Percentiles rank a stretch among this genome's conserved stretches.
phyloP scores from a whole-genome alignment of 2,797 vertebrate species.

The Gobio occitaniae region DNA sequence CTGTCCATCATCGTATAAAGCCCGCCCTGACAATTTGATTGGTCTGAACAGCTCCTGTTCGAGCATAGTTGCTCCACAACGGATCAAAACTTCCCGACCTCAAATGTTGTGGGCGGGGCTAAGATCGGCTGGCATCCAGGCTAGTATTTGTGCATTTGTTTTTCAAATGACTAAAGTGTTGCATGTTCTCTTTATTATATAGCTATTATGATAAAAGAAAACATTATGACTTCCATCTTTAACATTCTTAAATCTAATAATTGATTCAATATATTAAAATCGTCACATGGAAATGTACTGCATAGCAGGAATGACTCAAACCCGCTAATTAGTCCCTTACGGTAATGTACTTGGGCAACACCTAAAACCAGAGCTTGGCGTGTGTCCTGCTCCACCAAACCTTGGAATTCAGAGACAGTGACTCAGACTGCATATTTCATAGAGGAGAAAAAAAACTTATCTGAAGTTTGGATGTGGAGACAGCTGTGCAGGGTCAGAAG shows the following conservation, averaged over 20 bases:
- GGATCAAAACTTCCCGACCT: no score
- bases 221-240: neutral
- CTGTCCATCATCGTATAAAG: no score
- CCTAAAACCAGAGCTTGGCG: slow-evolving; percentile 15
- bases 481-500: slow-evolving; percentile 43
- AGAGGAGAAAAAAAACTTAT: neutral
- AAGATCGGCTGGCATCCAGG: no score
- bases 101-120: no score
- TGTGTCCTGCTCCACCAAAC: slow-evolving; percentile 40
- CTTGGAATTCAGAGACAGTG: slow-evolving; percentile 45
- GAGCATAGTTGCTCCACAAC: no score
- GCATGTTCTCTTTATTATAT: neutral
- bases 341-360: slow-evolving; percentile 23
- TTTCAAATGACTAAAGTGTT: neutral
- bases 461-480: slow-evolving; percentile 34
- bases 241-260: neutral
- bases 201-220: neutral
- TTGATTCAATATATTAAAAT: neutral
- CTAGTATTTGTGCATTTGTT: neutral
- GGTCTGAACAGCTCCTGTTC: no score
- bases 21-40: no score
- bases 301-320: slow-evolving; percentile 13
- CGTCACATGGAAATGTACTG: neutral
- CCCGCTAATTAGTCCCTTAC: neutral
- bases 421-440: slow-evolving; percentile 35